Percentiles rank a stretch among this genome's conserved stretches.
Evolutionary conservation across 2,797 vertebrate species (phyloP).

Genomic region (Limosa lapponica): DNA sequence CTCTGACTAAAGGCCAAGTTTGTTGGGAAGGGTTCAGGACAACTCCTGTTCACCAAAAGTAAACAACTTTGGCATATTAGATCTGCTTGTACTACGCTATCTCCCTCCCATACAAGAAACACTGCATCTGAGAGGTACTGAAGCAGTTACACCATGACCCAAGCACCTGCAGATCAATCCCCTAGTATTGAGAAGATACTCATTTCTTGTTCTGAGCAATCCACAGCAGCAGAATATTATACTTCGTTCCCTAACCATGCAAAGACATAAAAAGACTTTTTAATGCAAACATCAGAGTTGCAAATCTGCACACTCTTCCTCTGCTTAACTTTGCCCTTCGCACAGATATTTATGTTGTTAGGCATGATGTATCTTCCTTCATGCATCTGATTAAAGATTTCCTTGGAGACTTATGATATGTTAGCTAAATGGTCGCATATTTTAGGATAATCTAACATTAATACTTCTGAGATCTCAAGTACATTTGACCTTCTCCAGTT

Average conservation of each 20-base stretch:
- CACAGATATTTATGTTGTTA: neutral
- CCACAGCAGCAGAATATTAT: neutral
- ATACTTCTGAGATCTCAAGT: constrained; percentile 26
- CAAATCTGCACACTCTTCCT: neutral
- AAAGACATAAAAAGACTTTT: neutral
- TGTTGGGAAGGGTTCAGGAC: neutral
- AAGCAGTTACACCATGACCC: neutral
- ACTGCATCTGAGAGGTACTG: neutral
- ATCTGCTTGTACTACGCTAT: neutral
- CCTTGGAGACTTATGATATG: neutral
- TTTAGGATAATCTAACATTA: constrained; percentile 45
- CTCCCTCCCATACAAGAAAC: neutral
- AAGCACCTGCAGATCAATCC: neutral
- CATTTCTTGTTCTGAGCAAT: neutral
- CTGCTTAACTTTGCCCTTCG: neutral
- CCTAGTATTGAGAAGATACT: neutral
- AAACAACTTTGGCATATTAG: neutral
- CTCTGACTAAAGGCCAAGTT: neutral
- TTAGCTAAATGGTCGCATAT: constrained; percentile 20
- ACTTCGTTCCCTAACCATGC: neutral
- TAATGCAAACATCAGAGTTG: neutral
- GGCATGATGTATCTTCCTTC: neutral
- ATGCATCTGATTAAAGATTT: constrained; percentile 16
- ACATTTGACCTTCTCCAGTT: constrained; percentile 43
- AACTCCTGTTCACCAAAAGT: neutral